Percentiles rank a stretch among this genome's conserved stretches.
Conservation (phyloP, 2,113 vertebrate genomes). For the Lepisosteus oculatus region DNA sequence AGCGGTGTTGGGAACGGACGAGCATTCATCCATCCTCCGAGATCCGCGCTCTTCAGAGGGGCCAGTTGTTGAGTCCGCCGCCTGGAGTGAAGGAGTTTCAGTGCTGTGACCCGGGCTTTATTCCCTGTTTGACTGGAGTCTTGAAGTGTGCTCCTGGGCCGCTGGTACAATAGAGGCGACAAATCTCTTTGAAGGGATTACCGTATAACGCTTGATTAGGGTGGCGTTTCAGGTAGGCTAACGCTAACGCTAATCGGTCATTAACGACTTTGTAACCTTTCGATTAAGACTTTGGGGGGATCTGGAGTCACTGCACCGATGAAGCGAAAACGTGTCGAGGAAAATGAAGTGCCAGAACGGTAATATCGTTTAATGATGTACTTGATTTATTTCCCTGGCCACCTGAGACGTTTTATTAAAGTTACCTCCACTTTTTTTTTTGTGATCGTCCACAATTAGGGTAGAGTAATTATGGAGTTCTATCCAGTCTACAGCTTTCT, state of each 20-base stretch:
- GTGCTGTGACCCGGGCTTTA: constrained; percentile 14
- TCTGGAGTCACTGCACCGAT: constrained; percentile 4
- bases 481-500: no score
- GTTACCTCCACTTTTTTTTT: background rate
- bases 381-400: background rate
- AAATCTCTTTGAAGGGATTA: constrained; percentile 31
- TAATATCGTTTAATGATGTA: constrained; percentile 4
- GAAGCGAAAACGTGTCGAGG: constrained; percentile 20
- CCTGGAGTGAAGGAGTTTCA: background rate
- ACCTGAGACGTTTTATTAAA: constrained; percentile 12
- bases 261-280: constrained; percentile 19
- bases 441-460: constrained; percentile 6
- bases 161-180: constrained; percentile 15
- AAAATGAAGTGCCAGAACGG: constrained; percentile 2
- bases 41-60: background rate
- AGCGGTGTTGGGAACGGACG: background rate
- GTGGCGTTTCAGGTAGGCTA: constrained; percentile 4
- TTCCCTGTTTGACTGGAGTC: constrained; percentile 20
- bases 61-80: background rate
- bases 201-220: constrained; percentile 22
- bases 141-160: constrained; percentile 22
- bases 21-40: constrained; percentile 6
- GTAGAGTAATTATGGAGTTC: no score
- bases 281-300: constrained; percentile 15
- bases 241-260: constrained; percentile 22